A percentile compares a stretch with the other conserved stretches of the same genome.
Conservation (phyloP, 64 coral and sea anemone genomes). For the Astreopora myriophthalma region DNA sequence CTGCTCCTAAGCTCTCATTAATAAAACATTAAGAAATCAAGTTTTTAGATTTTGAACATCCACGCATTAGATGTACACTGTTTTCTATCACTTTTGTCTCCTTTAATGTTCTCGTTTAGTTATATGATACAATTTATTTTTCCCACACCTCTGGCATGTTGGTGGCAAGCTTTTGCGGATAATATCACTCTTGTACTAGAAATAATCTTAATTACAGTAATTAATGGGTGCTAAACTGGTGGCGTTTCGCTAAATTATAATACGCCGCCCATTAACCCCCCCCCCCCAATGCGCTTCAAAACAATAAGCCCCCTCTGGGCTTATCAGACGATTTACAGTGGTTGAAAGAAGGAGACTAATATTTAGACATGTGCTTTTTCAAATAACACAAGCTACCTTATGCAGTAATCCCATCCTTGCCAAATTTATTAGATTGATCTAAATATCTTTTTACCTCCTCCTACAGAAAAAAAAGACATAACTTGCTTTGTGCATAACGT, state of each 20-base stretch:
- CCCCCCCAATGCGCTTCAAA: too few species aligned
- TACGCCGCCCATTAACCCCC: too few species aligned
- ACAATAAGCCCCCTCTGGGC: too few species aligned
- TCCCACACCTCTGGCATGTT: conserved; percentile 21
- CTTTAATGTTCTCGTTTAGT: conserved; percentile 32
- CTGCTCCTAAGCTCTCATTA: background rate
- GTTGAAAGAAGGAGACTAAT: too few species aligned
- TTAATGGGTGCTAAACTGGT: conserved; percentile 17
- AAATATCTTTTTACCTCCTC: conserved; percentile 26
- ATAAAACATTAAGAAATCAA: too few species aligned
- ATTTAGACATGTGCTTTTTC: too few species aligned
- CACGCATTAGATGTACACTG: background rate
- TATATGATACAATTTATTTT: conserved; percentile 47
- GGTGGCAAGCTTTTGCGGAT: background rate
- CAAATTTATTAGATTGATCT: conserved; percentile 18
- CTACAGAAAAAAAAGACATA: conserved; percentile 52
- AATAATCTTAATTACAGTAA: conserved; percentile 40
- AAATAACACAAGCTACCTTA: too few species aligned
- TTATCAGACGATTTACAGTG: too few species aligned
- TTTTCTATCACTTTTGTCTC: background rate
- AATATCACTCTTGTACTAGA: conserved; percentile 15
- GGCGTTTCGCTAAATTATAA: background rate
- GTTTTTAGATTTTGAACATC: conserved; percentile 1
- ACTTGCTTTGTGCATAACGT: conserved; percentile 78
- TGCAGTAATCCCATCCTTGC: background rate